Conservation (phyloP, 2,888 invertebrate species). For the Drosophila sordidapex region DNA sequence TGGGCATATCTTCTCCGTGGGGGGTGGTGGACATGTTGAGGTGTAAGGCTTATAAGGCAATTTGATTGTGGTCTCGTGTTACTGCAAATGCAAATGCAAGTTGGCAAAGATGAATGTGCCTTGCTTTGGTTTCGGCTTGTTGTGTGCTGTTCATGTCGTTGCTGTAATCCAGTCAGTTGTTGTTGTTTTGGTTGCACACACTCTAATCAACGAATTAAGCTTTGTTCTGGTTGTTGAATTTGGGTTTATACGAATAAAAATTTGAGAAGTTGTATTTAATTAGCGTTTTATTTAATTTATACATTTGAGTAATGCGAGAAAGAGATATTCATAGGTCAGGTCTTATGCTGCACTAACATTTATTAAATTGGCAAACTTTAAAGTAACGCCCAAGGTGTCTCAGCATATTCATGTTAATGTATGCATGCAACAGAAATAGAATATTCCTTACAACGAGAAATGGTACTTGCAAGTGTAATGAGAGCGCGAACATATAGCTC, state of each 20-base stretch:
- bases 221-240: constrained; percentile 3
- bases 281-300: not conserved
- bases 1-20: constrained; percentile 2
- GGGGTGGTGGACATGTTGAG: not conserved
- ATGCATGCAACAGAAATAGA: constrained; percentile 16
- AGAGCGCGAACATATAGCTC: constrained; percentile 32
- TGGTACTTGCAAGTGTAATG: constrained; percentile 63
- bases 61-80: constrained; percentile 28
- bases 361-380: not conserved
- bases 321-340: not conserved
- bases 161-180: not conserved
- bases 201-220: constrained; percentile 33
- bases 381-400: not conserved
- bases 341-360: not conserved
- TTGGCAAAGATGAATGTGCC: constrained; percentile 64
- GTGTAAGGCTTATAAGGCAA: constrained; percentile 53
- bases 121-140: constrained; percentile 41
- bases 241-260: not conserved
- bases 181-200: constrained; percentile 16
- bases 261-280: constrained; percentile 9
- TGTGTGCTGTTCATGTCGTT: constrained; percentile 2
- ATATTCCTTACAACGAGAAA: constrained; percentile 1
- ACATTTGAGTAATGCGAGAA: not conserved
- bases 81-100: constrained; percentile 48
- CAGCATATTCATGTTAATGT: constrained; percentile 31